Conservation (phyloP, 2,888 invertebrate genomes). For the Emesis furor region DNA sequence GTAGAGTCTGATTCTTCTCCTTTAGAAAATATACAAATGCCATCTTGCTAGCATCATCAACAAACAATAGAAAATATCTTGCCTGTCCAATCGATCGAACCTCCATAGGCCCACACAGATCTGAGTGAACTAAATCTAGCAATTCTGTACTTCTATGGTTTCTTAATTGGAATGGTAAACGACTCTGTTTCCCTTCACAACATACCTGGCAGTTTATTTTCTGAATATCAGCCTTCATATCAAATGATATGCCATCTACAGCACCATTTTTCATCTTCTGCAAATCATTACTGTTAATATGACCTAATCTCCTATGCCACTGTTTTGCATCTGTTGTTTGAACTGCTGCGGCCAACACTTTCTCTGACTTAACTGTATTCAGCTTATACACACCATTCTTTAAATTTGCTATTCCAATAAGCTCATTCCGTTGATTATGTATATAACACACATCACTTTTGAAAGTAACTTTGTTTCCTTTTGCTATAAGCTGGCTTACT, state of each 20-base stretch:
- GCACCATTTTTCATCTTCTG: conserved; percentile 37
- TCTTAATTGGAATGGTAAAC: conserved; percentile 72
- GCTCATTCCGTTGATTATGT: too few species aligned
- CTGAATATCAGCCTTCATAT: conserved; percentile 27
- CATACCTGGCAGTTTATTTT: conserved; percentile 37
- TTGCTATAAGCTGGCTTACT: too few species aligned
- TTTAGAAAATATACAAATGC: neutral
- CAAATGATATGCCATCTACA: conserved; percentile 15
- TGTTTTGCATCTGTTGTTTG: neutral
- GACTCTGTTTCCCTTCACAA: conserved; percentile 76
- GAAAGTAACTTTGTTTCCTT: too few species aligned
- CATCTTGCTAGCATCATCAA: neutral
- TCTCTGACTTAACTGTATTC: too few species aligned
- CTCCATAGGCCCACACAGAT: conserved; percentile 12
- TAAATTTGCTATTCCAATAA: neutral
- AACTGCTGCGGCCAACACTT: conserved; percentile 28
- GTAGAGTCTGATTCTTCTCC: neutral
- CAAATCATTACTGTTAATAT: conserved; percentile 42
- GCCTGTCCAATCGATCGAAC: neutral
- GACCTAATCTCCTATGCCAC: conserved; percentile 42
- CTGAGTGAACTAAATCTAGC: conserved; percentile 23
- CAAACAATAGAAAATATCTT: conserved; percentile 2
- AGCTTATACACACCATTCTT: neutral
- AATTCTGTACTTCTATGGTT: conserved; percentile 63
- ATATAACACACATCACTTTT: too few species aligned